Evolutionary conservation across 1,140 invertebrate species (phyloP).

Genomic region (Papilio glaucus): DNA sequence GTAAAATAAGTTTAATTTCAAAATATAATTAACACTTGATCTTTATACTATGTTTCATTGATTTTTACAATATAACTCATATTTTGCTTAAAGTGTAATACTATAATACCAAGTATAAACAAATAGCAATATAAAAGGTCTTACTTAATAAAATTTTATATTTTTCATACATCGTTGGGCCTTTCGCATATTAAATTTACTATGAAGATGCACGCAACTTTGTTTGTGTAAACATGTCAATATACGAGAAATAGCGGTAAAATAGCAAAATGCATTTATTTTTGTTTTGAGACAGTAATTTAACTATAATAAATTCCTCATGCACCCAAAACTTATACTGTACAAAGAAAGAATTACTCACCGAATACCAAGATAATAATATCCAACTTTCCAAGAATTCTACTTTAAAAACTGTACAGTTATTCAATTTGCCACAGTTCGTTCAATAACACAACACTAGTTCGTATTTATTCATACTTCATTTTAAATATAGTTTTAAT

Average conservation of each 20-base stretch:
- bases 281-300: neutral
- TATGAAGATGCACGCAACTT: no score
- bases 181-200: no score
- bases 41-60: no score
- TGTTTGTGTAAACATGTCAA: neutral
- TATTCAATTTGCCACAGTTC: slow-evolving; percentile 56
- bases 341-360: slow-evolving; percentile 67
- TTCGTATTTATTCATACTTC: slow-evolving; percentile 25
- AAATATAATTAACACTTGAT: no score
- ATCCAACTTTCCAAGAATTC: slow-evolving; percentile 75
- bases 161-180: no score
- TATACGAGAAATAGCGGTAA: neutral
- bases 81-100: no score
- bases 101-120: no score
- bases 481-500: slow-evolving; percentile 24
- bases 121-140: no score
- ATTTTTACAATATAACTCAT: no score
- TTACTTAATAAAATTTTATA: no score
- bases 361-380: slow-evolving; percentile 69
- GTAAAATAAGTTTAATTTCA: no score
- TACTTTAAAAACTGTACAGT: slow-evolving; percentile 52
- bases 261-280: neutral
- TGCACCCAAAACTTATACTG: slow-evolving; percentile 16
- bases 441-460: slow-evolving; percentile 44
- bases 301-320: neutral